Conservation (phyloP, 2,113 vertebrate species). For the Paradisaea rubra region DNA sequence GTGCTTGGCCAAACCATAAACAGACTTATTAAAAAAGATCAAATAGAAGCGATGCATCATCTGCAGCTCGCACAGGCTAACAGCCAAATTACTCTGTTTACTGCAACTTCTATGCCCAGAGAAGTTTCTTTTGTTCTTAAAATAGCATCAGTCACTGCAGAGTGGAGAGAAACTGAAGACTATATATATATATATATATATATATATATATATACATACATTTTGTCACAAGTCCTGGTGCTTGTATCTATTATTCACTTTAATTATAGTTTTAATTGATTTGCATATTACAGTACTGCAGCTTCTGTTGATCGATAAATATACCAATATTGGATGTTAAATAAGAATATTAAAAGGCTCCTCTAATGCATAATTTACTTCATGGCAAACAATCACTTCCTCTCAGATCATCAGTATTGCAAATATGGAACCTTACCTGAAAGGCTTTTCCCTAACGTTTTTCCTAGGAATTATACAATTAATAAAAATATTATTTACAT, state of each 20-base stretch:
- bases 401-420: conserved; percentile 23
- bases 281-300: not conserved
- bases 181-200: too few relatives aligned
- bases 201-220: not conserved
- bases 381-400: conserved; percentile 10
- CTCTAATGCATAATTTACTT: conserved; percentile 34
- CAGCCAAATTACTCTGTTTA: conserved; percentile 5
- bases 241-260: not conserved
- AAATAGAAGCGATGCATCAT: not conserved
- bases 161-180: not conserved
- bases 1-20: not conserved
- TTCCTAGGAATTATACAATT: conserved; percentile 48
- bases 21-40: not conserved
- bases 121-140: conserved; percentile 22
- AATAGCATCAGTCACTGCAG: not conserved
- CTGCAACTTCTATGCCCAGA: not conserved
- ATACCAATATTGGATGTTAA: conserved; percentile 35
- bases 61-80: not conserved
- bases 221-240: not conserved
- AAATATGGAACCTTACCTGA: conserved; percentile 36
- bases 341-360: conserved; percentile 23
- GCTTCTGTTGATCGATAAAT: not conserved
- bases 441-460: conserved; percentile 8
- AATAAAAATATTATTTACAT: conserved; percentile 35
- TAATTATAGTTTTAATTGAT: conserved; percentile 32